These are phyloP conservation scores for Dinomys branickii DNA, from an alignment of 2,113 vertebrate genomes.

Conservation along the genomic window DNA sequence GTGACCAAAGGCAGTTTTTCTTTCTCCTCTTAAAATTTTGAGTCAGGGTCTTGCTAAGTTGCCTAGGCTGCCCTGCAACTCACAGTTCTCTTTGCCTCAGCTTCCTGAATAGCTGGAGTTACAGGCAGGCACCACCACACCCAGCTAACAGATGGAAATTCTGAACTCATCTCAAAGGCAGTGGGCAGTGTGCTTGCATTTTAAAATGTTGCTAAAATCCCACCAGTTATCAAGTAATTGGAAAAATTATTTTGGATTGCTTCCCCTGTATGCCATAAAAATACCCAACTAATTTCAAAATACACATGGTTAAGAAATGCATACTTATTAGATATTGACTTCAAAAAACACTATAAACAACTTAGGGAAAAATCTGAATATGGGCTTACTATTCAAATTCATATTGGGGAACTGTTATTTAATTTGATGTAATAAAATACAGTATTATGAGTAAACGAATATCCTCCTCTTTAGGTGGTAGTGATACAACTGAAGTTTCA, in stretches of 20 bases:
- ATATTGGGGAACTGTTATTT: not conserved
- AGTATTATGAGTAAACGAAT: not conserved
- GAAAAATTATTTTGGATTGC: slow-evolving; percentile 1
- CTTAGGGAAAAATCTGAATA: not conserved
- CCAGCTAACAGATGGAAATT: not conserved
- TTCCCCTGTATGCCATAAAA: not conserved
- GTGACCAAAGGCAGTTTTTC: not conserved
- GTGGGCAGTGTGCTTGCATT: not conserved
- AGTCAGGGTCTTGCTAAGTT: not conserved
- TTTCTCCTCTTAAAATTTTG: not conserved
- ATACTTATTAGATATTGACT: not conserved
- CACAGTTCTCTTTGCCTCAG: not conserved
- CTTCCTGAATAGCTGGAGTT: not conserved
- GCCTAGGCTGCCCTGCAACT: not conserved
- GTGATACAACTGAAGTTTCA: not conserved
- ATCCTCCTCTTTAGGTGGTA: not conserved
- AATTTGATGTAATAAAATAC: not conserved
- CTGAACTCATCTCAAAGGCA: slow-evolving; percentile 14
- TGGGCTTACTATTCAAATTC: not conserved
- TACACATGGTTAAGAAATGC: not conserved
- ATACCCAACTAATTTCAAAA: not conserved
- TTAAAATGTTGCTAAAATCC: not conserved
- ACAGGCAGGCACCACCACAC: not conserved
- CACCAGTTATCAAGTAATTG: not conserved
- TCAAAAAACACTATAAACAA: not conserved